These are phyloP conservation scores for Pipistrellus pipistrellus DNA, from an alignment of 2,797 vertebrate genomes.

Conservation along the genomic window DNA sequence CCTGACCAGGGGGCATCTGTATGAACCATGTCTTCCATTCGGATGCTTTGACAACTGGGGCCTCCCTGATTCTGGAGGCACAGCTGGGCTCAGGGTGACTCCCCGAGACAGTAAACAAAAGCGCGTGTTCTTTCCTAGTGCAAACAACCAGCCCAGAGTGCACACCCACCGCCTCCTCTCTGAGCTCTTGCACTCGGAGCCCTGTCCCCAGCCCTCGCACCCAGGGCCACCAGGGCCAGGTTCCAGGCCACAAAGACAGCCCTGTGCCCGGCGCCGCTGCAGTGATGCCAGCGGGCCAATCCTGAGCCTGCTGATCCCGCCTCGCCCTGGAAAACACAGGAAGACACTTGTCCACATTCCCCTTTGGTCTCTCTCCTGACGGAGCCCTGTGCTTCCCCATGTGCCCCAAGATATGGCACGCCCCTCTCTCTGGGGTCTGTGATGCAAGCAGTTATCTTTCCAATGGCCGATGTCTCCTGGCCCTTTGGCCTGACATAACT, in stretches of 20 bases:
- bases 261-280: not conserved
- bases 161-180: not conserved
- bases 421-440: not conserved
- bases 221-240: not conserved
- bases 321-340: not conserved
- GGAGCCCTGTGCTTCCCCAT: not conserved
- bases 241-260: too few relatives aligned
- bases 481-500: not conserved
- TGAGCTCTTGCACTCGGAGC: too few relatives aligned
- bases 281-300: not conserved
- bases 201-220: not conserved
- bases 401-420: not conserved
- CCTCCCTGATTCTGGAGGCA: not conserved
- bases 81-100: not conserved
- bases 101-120: not conserved
- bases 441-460: not conserved
- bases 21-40: not conserved
- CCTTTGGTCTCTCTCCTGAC: not conserved
- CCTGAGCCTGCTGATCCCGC: not conserved
- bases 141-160: not conserved
- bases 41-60: not conserved
- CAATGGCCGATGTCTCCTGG: not conserved
- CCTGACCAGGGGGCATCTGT: not conserved
- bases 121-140: not conserved
- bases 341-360: not conserved